These are phyloP conservation scores for Papilio helenus DNA, from an alignment of 1,140 invertebrate genomes.

Conservation along the genomic window DNA sequence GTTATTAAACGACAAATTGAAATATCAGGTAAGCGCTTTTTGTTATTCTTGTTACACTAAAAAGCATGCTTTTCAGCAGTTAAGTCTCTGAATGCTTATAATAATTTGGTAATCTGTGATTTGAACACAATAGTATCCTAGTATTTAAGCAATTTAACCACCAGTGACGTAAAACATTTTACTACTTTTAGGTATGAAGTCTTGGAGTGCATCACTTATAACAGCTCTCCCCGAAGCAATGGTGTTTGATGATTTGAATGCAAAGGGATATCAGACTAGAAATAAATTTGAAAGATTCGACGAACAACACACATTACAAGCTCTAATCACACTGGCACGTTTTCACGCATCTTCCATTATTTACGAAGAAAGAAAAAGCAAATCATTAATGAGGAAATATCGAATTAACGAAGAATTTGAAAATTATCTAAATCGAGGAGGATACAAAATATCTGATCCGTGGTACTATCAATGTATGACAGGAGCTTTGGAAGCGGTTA, in stretches of 20 bases:
- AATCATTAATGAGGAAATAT: slow-evolving; percentile 49
- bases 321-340: slow-evolving; percentile 65
- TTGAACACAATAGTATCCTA: not conserved
- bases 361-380: slow-evolving; percentile 65
- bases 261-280: slow-evolving; percentile 55
- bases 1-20: slow-evolving; percentile 56
- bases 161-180: slow-evolving; percentile 12
- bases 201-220: slow-evolving; percentile 66
- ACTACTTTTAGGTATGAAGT: slow-evolving; percentile 58
- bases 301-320: slow-evolving; percentile 62
- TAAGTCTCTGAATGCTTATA: too few species aligned
- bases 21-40: slow-evolving; percentile 54
- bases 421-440: slow-evolving; percentile 55
- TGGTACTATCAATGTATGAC: slow-evolving; percentile 71
- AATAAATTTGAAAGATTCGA: slow-evolving; percentile 70
- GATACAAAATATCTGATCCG: slow-evolving; percentile 52
- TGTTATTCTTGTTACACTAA: not conserved
- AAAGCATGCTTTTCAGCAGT: not conserved
- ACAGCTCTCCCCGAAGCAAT: slow-evolving; percentile 59
- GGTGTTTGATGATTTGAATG: slow-evolving; percentile 72
- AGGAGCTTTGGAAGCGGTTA: slow-evolving; percentile 62
- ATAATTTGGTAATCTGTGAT: too few species aligned
- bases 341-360: slow-evolving; percentile 72
- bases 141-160: not conserved
- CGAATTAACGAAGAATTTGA: slow-evolving; percentile 60